A percentile compares a stretch with the other conserved stretches of the same genome.
Evolutionary conservation across 2,888 invertebrate species (phyloP).

Genomic region (Morinoia aosen): DNA sequence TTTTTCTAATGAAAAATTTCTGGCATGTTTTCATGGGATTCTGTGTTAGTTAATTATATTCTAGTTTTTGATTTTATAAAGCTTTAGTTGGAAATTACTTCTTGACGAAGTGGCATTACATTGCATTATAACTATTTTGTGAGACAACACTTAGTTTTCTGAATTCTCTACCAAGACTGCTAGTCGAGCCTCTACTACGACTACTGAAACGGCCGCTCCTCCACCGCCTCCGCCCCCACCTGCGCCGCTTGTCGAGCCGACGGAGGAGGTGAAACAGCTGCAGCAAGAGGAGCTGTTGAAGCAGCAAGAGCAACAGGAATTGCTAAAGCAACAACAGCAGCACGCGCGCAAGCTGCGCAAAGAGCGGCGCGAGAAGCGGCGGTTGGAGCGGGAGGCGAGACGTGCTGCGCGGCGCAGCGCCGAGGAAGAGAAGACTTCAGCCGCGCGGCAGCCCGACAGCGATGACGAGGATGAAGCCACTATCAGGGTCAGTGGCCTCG

Average conservation of each 20-base stretch:
- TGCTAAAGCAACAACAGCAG: constrained; percentile 40
- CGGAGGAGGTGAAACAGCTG: background rate
- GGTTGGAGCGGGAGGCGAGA: constrained; percentile 61
- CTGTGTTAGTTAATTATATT: background rate
- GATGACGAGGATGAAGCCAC: constrained; percentile 54
- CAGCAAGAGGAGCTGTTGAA: constrained; percentile 28
- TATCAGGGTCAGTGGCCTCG: constrained; percentile 13
- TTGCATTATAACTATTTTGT: background rate
- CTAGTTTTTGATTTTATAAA: background rate
- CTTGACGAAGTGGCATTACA: background rate
- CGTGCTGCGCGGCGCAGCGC: constrained; percentile 59
- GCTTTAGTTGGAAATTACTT: background rate
- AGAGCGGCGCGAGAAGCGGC: constrained; percentile 63
- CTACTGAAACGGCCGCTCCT: constrained; percentile 53
- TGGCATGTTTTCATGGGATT: background rate
- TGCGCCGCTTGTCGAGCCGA: background rate
- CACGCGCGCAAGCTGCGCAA: constrained; percentile 57
- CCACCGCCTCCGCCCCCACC: background rate
- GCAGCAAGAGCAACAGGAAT: background rate
- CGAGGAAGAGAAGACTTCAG: constrained; percentile 44
- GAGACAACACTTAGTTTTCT: background rate
- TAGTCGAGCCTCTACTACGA: constrained; percentile 55
- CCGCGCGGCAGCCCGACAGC: constrained; percentile 14
- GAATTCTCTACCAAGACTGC: background rate
- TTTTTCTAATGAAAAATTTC: background rate